Base-by-base conservation (phyloP, 2,113 vertebrate genomes). In the Sinocyclocheilus grahami region DNA sequence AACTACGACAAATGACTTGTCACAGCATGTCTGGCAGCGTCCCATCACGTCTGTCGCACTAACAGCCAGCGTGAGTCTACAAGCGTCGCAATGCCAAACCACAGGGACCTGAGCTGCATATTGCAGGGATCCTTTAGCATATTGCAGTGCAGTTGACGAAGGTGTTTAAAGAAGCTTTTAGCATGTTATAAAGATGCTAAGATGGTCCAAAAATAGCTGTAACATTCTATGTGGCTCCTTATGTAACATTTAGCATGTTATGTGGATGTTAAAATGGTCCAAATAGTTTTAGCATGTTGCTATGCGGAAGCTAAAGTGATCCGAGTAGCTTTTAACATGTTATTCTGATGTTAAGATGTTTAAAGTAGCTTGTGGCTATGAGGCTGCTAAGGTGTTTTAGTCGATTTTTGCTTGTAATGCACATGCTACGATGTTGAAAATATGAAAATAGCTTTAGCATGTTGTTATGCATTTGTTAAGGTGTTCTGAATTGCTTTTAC, bases 1-100 rank as follows among this genome's bases (percentile, higher is more conserved):
- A 86, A 89, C 33, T 51, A 76, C 84, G 63, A 84, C 88, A 87
- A 89, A 89, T 86, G 86, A 86, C 83, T 85, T 83, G 78, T 87
- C 86, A 46, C 84, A 20, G 62, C 24, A 30, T 76, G 88, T 48
- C 83, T 85, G 82, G 62, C 39, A 62, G 78, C 78, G 24, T 87
- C 83, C 78, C 79, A 79, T 81, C 78, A 86, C 78, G 82, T 84
- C 60, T 69, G n/a, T n/a, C 67, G 14, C 4, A 39, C 75, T 82
- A 78, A 80, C 30, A 86, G 85, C 78, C 87, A 79, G 82, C 77
- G 9, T 71, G 85, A 67, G 74, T 80, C 75, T 53, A 75, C 42
- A n/a, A 63, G 76, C 4, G 75, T 62, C 58, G 22, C 24, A 27
- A 71, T 60, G 75, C 75, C 74, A 79, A 58, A 63, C 79, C 53